These are phyloP conservation scores for Platycheirus rosarum DNA, from an alignment of 2,888 invertebrate genomes.

Conservation along the genomic window DNA sequence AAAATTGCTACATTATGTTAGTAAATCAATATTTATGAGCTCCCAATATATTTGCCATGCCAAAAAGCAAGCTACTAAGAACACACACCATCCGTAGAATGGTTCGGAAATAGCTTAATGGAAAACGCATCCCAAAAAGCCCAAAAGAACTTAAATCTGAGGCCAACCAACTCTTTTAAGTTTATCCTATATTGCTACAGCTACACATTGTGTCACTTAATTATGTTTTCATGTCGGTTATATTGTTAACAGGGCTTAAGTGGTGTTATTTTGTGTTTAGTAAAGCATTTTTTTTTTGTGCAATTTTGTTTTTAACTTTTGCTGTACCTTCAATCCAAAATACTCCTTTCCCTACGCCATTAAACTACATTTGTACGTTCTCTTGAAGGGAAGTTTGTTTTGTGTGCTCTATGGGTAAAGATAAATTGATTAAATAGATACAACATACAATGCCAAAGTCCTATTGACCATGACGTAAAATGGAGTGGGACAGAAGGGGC, in stretches of 20 bases:
- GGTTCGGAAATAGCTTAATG: slow-evolving; percentile 18
- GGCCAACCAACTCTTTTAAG: slow-evolving; percentile 42
- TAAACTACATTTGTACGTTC: background rate
- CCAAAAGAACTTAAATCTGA: slow-evolving; percentile 34
- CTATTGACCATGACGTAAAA: slow-evolving; percentile 55
- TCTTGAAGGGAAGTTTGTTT: slow-evolving; percentile 1
- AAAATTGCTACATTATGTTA: slow-evolving; percentile 48
- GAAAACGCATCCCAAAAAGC: slow-evolving; percentile 14
- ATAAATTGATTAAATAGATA: slow-evolving; percentile 38
- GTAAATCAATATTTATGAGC: slow-evolving; percentile 66
- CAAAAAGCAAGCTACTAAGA: slow-evolving; percentile 31
- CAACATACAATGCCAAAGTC: slow-evolving; percentile 39
- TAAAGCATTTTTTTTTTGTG: slow-evolving; percentile 41
- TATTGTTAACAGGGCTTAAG: slow-evolving; percentile 61
- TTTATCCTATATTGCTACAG: slow-evolving; percentile 16
- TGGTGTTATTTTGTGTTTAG: slow-evolving; percentile 59
- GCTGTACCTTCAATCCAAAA: too few relatives aligned
- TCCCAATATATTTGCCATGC: slow-evolving; percentile 41
- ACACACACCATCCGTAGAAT: slow-evolving; percentile 56
- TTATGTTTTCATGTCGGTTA: slow-evolving; percentile 66
- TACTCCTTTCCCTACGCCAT: too few relatives aligned
- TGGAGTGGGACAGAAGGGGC: too few relatives aligned
- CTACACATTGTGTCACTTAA: slow-evolving; percentile 67
- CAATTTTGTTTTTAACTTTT: too few relatives aligned
- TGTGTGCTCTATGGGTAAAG: slow-evolving; percentile 21